These are phyloP conservation scores for Smittia aterrima DNA, from an alignment of 2,888 invertebrate species.

Conservation along the genomic window DNA sequence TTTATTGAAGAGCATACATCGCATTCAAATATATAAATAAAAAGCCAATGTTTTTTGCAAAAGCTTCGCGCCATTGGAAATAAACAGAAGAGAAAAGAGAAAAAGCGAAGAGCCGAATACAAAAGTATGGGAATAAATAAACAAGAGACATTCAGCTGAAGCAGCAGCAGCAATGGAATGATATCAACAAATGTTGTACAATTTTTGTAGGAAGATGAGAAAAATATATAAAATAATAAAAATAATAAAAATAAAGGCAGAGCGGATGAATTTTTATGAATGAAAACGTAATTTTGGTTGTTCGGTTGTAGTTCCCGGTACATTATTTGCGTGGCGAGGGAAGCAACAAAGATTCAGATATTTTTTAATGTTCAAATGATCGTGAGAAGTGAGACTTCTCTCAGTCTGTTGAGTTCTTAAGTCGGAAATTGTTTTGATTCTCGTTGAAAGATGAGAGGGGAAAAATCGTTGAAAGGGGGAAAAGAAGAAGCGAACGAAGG, in stretches of 20 bases:
- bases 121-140: slow-evolving; percentile 16
- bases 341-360: too few relatives aligned
- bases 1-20: too few relatives aligned
- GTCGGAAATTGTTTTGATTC: too few relatives aligned
- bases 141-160: background rate
- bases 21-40: too few relatives aligned
- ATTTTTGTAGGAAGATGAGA: background rate
- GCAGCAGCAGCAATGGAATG: background rate
- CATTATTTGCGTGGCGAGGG: background rate
- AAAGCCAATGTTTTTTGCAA: background rate
- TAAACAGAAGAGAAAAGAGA: slow-evolving; percentile 13
- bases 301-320: background rate
- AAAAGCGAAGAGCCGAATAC: slow-evolving; percentile 8
- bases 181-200: slow-evolving; percentile 16
- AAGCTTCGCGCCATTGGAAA: background rate
- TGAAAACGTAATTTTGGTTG: slow-evolving; percentile 20
- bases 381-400: too few relatives aligned
- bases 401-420: too few relatives aligned
- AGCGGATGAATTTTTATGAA: slow-evolving; percentile 22
- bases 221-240: background rate
- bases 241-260: background rate
- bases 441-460: too few relatives aligned
- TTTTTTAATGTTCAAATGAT: too few relatives aligned
- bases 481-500: too few relatives aligned
- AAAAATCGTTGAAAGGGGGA: too few relatives aligned